These are phyloP conservation scores for Corvus hawaiiensis DNA, from an alignment of 2,113 vertebrate genomes.

Conservation along the genomic window DNA sequence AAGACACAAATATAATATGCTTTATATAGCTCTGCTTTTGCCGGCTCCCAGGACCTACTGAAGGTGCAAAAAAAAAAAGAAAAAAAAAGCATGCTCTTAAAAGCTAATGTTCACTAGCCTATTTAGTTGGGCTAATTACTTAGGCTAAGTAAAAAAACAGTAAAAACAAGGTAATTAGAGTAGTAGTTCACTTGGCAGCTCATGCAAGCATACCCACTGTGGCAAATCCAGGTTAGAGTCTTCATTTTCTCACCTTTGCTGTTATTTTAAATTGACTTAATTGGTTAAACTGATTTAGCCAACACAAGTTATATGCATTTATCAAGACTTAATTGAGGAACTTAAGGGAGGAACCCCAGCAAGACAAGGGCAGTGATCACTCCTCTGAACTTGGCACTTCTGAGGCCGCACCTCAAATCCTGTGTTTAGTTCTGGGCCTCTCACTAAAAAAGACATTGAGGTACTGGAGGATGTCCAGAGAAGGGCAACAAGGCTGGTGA, in stretches of 20 bases:
- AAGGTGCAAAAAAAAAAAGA: fast-evolving
- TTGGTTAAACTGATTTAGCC: not conserved
- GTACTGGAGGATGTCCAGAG: not conserved
- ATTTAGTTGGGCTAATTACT: not conserved
- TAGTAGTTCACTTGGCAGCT: not conserved
- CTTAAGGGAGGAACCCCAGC: not conserved
- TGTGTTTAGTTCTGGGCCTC: too few species aligned
- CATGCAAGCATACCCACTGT: not conserved
- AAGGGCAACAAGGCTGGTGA: not conserved
- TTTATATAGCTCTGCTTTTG: not conserved
- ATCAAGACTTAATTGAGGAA: not conserved
- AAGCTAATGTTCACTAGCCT: not conserved
- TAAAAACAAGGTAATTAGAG: not conserved
- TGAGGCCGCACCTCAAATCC: not conserved
- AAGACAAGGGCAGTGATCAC: not conserved
- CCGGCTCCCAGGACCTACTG: not conserved
- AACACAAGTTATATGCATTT: not conserved
- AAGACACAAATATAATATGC: not conserved
- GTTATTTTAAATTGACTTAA: not conserved
- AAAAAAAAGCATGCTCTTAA: fast-evolving
- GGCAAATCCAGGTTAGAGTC: not conserved
- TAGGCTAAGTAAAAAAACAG: not conserved
- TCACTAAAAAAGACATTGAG: not conserved
- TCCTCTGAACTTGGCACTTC: not conserved
- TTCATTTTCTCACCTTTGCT: not conserved